Conservation (phyloP, 2,797 vertebrate species). For the Galaxias olidus region DNA sequence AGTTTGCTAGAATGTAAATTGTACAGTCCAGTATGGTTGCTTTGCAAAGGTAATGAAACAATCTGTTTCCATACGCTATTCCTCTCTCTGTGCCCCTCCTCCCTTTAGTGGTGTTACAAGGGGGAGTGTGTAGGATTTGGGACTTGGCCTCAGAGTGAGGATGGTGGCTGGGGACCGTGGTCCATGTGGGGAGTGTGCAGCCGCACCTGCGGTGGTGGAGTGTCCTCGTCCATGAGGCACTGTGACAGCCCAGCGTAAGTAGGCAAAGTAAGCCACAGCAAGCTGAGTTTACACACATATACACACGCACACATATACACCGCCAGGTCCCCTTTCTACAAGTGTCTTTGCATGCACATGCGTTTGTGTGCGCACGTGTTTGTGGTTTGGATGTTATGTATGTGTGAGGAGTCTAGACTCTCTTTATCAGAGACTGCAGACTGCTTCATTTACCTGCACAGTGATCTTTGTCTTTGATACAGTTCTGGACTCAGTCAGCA, state of each 20-base stretch:
- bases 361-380: constrained; percentile 6
- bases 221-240: constrained; percentile 96
- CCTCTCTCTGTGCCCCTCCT: not conserved
- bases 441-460: too few relatives aligned
- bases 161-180: constrained; percentile 95
- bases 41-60: too few relatives aligned
- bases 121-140: constrained; percentile 95
- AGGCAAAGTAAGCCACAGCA: constrained; percentile 99
- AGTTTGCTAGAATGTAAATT: too few relatives aligned
- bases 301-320: too few relatives aligned
- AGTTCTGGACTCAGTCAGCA: not conserved
- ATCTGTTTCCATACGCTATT: too few relatives aligned
- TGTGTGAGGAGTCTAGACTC: too few relatives aligned
- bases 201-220: constrained; percentile 96
- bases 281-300: constrained; percentile 81
- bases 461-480: too few relatives aligned
- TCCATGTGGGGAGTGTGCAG: constrained; percentile 98
- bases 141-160: constrained; percentile 91
- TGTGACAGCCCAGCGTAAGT: constrained; percentile 99
- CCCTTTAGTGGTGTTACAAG: constrained; percentile 94
- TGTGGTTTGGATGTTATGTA: constrained; percentile 36
- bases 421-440: too few relatives aligned
- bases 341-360: constrained; percentile 19
- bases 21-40: too few relatives aligned
- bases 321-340: constrained; percentile 56